Base-by-base conservation (phyloP, 2,113 vertebrate genomes). In the Xyliphius kryptos region DNA sequence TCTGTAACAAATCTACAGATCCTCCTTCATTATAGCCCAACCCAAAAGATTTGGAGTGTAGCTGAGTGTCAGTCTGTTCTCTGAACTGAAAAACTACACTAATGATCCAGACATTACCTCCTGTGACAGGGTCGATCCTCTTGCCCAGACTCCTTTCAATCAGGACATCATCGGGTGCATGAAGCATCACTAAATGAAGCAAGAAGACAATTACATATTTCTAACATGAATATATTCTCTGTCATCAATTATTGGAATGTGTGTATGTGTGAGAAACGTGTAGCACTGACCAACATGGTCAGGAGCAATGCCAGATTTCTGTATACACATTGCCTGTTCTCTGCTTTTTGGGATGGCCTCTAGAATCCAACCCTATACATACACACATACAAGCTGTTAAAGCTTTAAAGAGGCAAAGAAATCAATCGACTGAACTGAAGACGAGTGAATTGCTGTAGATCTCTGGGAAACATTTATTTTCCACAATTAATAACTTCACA, bases 341-440 rank as follows among this genome's bases (percentile, higher is more conserved):
- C 83, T 84, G 2, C 83, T 91, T 66, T 85, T 84, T 13, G 93
- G 92, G 54, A 95, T 71, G 6, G 89, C 91, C 2, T 93, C 91
- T 70, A 98, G 73, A 65, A 98, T 74, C 95, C 95, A 97, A 47
- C 94, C 95, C 95, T 98, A 75, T 6, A n/a, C n/a, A n/a, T n/a
- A n/a, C n/a, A n/a, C n/a, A n/a, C n/a, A n/a, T n/a, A n/a, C n/a
- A n/a, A n/a, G n/a, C n/a, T n/a, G n/a, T n/a, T n/a, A n/a, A n/a
- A n/a, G n/a, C n/a, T n/a, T n/a, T n/a, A n/a, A n/a, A n/a, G n/a
- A n/a, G n/a, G n/a, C n/a, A n/a, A n/a, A n/a, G n/a, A n/a, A n/a
- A n/a, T n/a, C n/a, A n/a, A n/a, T n/a, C n/a, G n/a, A n/a, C n/a
- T n/a, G n/a, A n/a, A n/a, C n/a, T n/a, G n/a, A n/a, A n/a, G n/a